Evolutionary conservation across 2,797 vertebrate species (phyloP).

Genomic region (Pteropus rufus): DNA sequence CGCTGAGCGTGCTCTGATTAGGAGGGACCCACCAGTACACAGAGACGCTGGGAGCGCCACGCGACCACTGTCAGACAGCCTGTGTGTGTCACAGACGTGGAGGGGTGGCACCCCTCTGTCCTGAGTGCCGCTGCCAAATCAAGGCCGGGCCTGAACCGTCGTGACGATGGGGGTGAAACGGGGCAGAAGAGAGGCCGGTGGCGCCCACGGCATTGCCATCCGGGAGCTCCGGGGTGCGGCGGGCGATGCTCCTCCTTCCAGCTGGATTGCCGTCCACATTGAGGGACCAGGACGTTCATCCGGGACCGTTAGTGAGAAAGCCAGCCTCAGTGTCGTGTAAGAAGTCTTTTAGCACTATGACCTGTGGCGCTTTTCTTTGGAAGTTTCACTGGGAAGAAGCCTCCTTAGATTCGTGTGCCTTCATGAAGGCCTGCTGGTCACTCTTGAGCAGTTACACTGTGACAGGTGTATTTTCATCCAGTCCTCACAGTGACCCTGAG

Average conservation of each 20-base stretch:
- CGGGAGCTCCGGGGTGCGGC: fast-evolving
- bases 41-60: no score
- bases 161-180: fast-evolving
- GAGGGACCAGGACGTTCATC: not conserved
- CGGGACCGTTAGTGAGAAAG: not conserved
- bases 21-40: no score
- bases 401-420: not conserved
- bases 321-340: not conserved
- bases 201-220: no score
- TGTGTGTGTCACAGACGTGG: not conserved
- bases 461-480: not conserved
- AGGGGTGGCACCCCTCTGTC: not conserved
- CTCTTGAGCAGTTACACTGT: not conserved
- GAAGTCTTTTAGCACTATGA: not conserved
- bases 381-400: not conserved
- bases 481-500: not conserved
- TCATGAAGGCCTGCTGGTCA: fast-evolving
- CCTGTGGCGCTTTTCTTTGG: not conserved
- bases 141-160: not conserved
- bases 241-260: no score
- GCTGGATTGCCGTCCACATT: not conserved
- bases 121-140: not conserved
- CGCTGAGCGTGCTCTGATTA: fast-evolving
- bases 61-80: not conserved
- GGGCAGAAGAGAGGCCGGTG: not conserved